Base-by-base conservation (phyloP, 2,888 invertebrate genomes). In the Archaeoteleia sp. region DNA sequence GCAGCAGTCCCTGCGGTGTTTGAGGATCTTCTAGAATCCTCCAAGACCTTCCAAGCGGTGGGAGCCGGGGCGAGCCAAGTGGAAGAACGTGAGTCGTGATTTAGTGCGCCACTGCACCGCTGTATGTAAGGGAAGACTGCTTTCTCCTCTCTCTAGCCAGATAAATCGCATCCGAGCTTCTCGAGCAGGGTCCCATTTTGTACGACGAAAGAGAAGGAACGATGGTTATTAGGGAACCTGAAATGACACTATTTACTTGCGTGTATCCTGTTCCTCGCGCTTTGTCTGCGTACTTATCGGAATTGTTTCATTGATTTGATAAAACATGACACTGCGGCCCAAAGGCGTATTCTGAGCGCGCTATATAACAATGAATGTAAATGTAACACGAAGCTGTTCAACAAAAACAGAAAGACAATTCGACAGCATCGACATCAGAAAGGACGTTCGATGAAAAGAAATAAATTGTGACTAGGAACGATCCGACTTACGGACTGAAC, bases 41-140 rank as follows among this genome's bases (percentile, higher is more conserved):
- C 55, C 48, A 46, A 48, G 42, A 66, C 53, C 49, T 60, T 39
- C 43, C 55, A 46, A 53, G 53, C 34, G 54, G 55, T 49, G 54
- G 37, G 37, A 14, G 13, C 7, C 1, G 15, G 60, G 66, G 48
- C 54, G 42, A 54, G 20, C 54, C 70, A 73, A 71, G 73, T 77
- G 74, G 74, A 79, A 78, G 76, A 76, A 77, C 74, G 73, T 62
- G 66, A 67, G 71, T 71, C 67, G 80, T 82, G 82, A 82, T 81
- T 82, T 82, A 82, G 80, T 82, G 74, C 76, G 74, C 70, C 75
- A 73, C 71, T 75, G 76, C 71, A 57, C 71, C 58, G 66, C 61
- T 75, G 76, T 71, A 73, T 55, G 70, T 49, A 67, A 63, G 62
- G 69, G 63, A 67, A 37, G 55, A 49, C 67, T 46, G 55, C 43